A percentile compares a stretch with the other conserved stretches of the same genome.
These are phyloP conservation scores for Cygnus buccinator DNA, from an alignment of 2,113 vertebrate genomes.

Conservation along the genomic window DNA sequence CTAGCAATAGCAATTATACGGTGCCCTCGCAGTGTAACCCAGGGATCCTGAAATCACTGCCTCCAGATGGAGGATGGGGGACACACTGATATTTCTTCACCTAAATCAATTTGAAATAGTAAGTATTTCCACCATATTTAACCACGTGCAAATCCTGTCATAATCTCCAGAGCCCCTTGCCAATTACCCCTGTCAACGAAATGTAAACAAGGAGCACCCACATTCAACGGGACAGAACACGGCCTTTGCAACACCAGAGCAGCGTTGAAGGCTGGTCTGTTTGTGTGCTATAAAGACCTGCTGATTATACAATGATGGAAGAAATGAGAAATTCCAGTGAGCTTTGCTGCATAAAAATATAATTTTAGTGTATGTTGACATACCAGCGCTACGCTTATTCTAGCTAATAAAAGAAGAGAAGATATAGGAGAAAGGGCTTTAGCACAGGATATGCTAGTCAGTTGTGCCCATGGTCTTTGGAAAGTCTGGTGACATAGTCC, in stretches of 20 bases:
- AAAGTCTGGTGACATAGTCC: not conserved
- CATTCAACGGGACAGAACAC: not conserved
- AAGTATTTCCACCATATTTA: not conserved
- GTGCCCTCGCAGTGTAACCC: not conserved
- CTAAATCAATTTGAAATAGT: not conserved
- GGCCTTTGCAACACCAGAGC: not conserved
- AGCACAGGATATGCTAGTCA: not conserved
- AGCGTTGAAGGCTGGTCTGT: not conserved
- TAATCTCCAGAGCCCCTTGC: not conserved
- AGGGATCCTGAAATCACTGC: not conserved
- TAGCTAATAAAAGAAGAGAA: not conserved
- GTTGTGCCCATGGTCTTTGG: not conserved
- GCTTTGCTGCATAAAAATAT: not conserved
- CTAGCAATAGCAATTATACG: not conserved
- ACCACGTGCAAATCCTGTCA: not conserved
- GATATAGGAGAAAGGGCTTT: not conserved
- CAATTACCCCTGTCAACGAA: not conserved
- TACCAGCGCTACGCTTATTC: not conserved
- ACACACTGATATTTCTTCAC: not conserved
- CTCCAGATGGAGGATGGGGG: not conserved
- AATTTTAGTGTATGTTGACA: not conserved
- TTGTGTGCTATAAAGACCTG: not conserved
- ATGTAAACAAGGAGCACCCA: not conserved
- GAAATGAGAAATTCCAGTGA: not conserved
- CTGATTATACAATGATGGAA: not conserved